Base-by-base conservation (phyloP, 2,797 vertebrate species). In the Chaetophractus vellerosus region DNA sequence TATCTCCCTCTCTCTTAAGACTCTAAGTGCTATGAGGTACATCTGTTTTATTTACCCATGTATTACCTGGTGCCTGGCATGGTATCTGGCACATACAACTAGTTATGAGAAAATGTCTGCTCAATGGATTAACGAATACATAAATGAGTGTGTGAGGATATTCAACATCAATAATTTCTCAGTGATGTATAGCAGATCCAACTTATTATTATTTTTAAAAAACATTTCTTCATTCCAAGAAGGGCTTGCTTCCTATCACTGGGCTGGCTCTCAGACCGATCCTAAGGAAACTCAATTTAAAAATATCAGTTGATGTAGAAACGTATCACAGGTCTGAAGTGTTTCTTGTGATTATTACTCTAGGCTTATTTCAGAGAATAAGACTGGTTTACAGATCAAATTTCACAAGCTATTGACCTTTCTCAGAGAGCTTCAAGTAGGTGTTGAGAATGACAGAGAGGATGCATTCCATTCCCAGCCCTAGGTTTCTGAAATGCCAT, bases 221-320 rank as follows among this genome's bases (percentile, higher is more conserved):
- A 74, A 48, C 52, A 66, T 57, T 90, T 69, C 33, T 85, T 85
- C 33, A 79, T 82, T 71, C 66, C 33, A 3, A 82, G 61, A 88
- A 90, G 21, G 38, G 36, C 14, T 87, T 88, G 83, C 63, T 85
- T 95, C 76, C 16, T 84, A 63, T 71, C 69, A 79, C 63, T 82
- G 52, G 9, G 31, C 36, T 8, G 68, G 18, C 1, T 18, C 28
- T 68, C 55, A 95, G 9, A 90, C 2, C 33, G 80, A 84, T 76
- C 50, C 41, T 82, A 88, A 96, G 61, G 69, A 90, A 92, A 74
- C 57, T 96, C 33, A 93, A 86, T 63, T 68, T 93, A 61, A 87
- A 94, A 87, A 94, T 61, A 80, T 48, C 38, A 41, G 12, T 76
- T 79, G 36, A 82, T 24, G 9, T 61, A 85, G 78, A 95, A 72